These are phyloP conservation scores for Ditylenchus dipsaci DNA, from an alignment of 1,140 invertebrate genomes.

Conservation along the genomic window DNA sequence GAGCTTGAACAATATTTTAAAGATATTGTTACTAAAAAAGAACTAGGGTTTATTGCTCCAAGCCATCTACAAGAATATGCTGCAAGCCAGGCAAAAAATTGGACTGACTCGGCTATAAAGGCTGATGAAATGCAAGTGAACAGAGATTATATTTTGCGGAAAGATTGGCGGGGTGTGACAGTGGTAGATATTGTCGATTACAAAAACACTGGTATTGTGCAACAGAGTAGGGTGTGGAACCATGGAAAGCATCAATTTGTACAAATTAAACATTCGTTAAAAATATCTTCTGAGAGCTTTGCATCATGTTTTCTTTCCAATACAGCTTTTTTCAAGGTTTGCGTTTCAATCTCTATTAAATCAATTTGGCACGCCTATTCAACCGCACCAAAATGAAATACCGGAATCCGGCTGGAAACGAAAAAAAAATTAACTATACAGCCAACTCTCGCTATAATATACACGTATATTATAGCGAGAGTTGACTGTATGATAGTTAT, in stretches of 20 bases:
- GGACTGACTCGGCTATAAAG: not conserved
- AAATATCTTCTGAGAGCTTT: not conserved
- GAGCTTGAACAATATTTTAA: too few species aligned
- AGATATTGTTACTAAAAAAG: too few species aligned
- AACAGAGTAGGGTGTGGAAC: not conserved
- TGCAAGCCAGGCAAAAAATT: not conserved
- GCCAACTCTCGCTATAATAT: too few species aligned
- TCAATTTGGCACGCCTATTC: too few species aligned
- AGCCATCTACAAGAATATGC: not conserved
- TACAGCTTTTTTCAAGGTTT: not conserved
- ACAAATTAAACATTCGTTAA: not conserved
- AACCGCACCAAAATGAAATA: too few species aligned
- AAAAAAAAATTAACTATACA: too few species aligned
- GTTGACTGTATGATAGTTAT: too few species aligned
- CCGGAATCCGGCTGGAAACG: too few species aligned
- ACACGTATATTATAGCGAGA: too few species aligned
- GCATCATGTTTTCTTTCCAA: not conserved
- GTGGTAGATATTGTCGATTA: not conserved
- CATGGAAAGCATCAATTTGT: not conserved
- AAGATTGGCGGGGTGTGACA: not conserved
- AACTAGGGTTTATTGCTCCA: too few species aligned
- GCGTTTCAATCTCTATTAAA: too few species aligned
- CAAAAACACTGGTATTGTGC: not conserved
- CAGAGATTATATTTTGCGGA: not conserved
- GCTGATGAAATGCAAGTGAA: not conserved